phyloP scores from a whole-genome alignment of 1,140 invertebrate species.

The Drosophila lacertosa region DNA sequence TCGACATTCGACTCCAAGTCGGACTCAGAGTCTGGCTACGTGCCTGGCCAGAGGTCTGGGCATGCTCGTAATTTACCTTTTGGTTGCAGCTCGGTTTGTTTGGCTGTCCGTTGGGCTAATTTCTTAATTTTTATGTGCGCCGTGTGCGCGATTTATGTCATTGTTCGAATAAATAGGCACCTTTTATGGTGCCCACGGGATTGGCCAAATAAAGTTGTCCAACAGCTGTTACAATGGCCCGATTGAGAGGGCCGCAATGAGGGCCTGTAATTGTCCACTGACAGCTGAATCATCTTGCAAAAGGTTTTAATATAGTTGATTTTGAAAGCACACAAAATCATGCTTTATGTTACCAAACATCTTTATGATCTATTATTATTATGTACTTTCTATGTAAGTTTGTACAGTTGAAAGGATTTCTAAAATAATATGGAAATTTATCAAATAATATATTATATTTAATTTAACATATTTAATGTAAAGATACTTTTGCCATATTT shows the following conservation, averaged over 20 bases:
- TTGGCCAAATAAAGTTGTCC: constrained; percentile 66
- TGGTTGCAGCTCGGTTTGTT: constrained; percentile 30
- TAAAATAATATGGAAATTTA: too few relatives aligned
- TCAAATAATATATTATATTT: too few relatives aligned
- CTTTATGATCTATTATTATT: too few relatives aligned
- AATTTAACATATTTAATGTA: too few relatives aligned
- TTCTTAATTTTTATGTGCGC: constrained; percentile 77
- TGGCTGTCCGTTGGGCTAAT: constrained; percentile 60
- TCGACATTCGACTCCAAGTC: constrained; percentile 7
- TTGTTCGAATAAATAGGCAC: constrained; percentile 47
- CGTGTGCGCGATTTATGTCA: constrained; percentile 73
- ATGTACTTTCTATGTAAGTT: too few relatives aligned
- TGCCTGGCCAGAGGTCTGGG: constrained; percentile 22
- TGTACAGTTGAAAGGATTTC: too few relatives aligned
- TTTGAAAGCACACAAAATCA: too few relatives aligned
- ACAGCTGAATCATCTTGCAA: neutral
- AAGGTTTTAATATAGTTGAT: too few relatives aligned
- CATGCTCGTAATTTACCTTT: constrained; percentile 56
- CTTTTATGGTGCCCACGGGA: constrained; percentile 50
- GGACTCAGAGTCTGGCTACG: constrained; percentile 34
- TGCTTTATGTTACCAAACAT: too few relatives aligned
- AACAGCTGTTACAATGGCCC: neutral
- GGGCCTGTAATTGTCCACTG: neutral
- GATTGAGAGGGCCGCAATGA: neutral
- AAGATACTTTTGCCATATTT: too few relatives aligned